Conservation (phyloP, 2,888 invertebrate genomes). For the Aspidiotus rigidus region DNA sequence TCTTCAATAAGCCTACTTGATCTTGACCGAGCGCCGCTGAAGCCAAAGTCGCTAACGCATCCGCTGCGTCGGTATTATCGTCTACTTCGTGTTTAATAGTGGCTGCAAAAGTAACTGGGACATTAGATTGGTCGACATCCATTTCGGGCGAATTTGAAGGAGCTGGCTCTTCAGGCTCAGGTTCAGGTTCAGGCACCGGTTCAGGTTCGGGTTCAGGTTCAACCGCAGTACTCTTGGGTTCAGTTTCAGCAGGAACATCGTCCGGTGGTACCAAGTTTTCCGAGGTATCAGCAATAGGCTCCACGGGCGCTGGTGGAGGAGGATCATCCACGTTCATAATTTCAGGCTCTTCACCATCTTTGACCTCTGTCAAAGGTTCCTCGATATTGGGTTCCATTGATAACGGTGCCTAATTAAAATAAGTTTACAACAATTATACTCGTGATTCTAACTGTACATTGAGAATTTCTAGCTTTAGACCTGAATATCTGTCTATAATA, state of each 20-base stretch:
- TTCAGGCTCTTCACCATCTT: not conserved
- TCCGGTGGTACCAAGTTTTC: not conserved
- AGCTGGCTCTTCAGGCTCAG: not conserved
- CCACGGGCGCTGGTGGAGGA: not conserved
- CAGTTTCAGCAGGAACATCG: not conserved
- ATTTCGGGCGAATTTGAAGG: not conserved
- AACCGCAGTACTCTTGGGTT: no score
- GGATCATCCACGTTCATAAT: not conserved
- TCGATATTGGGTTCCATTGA: no score
- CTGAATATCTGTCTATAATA: no score
- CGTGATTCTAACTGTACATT: no score
- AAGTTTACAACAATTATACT: no score
- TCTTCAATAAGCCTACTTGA: conserved; percentile 37
- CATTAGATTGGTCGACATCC: conserved; percentile 17
- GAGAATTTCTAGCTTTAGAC: no score
- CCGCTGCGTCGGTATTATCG: conserved; percentile 37
- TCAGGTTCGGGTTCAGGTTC: no score
- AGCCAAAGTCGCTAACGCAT: conserved; percentile 46
- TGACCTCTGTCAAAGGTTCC: no score
- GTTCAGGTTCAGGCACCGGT: not conserved
- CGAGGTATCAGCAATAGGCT: not conserved
- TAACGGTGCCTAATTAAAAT: no score
- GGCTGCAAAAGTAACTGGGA: conserved; percentile 7
- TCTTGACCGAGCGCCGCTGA: conserved; percentile 46
- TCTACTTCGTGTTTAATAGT: conserved; percentile 17